Base-by-base conservation (phyloP, 2,797 vertebrate species). In the Hafferia zeledoni region DNA sequence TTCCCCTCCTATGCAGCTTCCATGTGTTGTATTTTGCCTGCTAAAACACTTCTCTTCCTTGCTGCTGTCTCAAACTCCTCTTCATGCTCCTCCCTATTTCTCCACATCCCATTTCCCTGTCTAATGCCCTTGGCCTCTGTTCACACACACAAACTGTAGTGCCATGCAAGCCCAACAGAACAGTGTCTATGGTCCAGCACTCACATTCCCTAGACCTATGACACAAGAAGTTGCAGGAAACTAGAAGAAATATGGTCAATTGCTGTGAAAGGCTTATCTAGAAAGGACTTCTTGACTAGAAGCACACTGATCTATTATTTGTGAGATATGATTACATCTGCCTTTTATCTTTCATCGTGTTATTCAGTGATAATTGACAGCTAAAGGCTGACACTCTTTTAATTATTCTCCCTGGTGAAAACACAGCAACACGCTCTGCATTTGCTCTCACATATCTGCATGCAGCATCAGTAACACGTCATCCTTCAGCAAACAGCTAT, bases 251-350 rank as follows among this genome's bases (percentile, higher is more conserved):
- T 55, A 61, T 0, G 3, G 31, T 68, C 28, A 65, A 9, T 25
- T 27, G 19, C 18, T 67, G 17, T 44, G 55, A 86, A 83, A 83
- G 49, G 67, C 35, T 80, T 46, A 35, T 63, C 35, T 28, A 55
- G 30, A 69, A 87, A 84, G 31, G 56, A 56, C 28, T 90, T 67
- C 25, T 50, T 44, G 43, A 83, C 57, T 82, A 74, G 81, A 82
- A 74, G 44, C 70, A 91, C n/a, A 10, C 37, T 31, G 9, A 43
- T 74, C 33, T 52, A 37, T 47, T 94, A 74, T 74, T 94, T 84
- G 61, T 70, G 57, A 94, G 86, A 86, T 75, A 93, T 33, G 56
- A 84, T 76, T 87, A 83, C 33, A 80, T 57, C 56, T 92, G 68
- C 33, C 55, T 81, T 83, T 87, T 83, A 75, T 76, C 56, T 72